phyloP scores from a whole-genome alignment of 1,140 invertebrate species.

The Dufourea novaeangliae region DNA sequence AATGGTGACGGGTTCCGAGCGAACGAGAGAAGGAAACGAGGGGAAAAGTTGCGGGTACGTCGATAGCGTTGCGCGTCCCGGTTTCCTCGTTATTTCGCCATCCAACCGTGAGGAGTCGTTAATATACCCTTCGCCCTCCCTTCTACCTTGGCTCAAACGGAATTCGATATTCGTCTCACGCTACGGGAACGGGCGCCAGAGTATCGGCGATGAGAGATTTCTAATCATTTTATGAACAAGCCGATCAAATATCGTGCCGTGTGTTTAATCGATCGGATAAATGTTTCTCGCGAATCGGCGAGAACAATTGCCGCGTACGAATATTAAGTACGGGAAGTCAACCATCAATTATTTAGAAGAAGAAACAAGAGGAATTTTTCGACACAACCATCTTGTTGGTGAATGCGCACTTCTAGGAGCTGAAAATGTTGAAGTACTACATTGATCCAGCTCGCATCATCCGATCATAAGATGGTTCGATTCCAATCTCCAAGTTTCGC shows the following conservation, averaged over 20 bases:
- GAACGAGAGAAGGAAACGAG: background rate
- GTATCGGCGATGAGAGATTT: conserved; percentile 15
- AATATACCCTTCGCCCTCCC: conserved; percentile 3
- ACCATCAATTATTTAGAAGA: background rate
- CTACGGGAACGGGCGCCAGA: background rate
- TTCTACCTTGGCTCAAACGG: conserved; percentile 22
- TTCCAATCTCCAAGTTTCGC: too few species aligned
- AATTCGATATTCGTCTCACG: conserved; percentile 32
- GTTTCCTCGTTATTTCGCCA: conserved; percentile 43
- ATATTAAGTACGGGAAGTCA: background rate
- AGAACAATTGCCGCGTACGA: background rate
- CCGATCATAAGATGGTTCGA: too few species aligned
- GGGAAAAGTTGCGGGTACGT: background rate
- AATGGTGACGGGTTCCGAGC: conserved; percentile 2
- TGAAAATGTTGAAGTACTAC: too few species aligned
- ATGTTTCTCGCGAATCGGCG: background rate
- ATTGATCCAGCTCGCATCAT: too few species aligned
- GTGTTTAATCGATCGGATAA: background rate
- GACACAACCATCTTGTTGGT: too few species aligned
- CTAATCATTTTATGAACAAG: background rate
- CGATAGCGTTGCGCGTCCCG: conserved; percentile 1
- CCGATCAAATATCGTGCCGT: background rate
- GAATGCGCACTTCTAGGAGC: too few species aligned
- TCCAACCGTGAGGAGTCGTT: conserved; percentile 4
- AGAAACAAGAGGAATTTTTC: too few species aligned